Percentiles rank a stretch among this genome's conserved stretches.
Evolutionary conservation across 2,888 invertebrate genomes (phyloP).

Genomic region (Drosophila neonasuta): DNA sequence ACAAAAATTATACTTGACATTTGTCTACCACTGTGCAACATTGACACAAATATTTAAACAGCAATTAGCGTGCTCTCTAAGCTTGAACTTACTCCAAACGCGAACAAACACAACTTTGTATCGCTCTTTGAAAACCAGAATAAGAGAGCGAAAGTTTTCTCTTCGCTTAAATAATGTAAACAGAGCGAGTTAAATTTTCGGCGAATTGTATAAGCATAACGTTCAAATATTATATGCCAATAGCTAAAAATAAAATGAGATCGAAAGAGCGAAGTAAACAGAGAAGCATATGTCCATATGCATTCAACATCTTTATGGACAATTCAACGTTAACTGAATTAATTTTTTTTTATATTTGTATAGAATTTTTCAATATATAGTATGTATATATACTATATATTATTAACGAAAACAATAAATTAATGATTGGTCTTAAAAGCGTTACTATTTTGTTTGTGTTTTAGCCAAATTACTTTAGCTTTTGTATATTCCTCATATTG

Average conservation of each 20-base stretch:
- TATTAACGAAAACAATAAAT: too few relatives aligned
- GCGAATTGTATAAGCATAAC: neutral
- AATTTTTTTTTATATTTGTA: too few relatives aligned
- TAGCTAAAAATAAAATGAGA: neutral
- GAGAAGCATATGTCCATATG: too few relatives aligned
- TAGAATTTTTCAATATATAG: too few relatives aligned
- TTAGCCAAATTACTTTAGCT: too few relatives aligned
- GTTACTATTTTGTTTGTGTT: too few relatives aligned
- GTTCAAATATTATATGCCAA: neutral
- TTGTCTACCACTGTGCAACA: neutral
- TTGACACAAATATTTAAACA: neutral
- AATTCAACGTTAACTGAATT: too few relatives aligned
- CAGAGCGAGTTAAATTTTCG: neutral
- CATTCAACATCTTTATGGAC: too few relatives aligned
- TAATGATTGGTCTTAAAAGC: too few relatives aligned
- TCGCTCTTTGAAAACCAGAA: neutral
- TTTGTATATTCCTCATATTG: too few relatives aligned
- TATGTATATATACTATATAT: too few relatives aligned
- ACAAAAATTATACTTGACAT: rapidly evolving
- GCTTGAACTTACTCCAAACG: neutral
- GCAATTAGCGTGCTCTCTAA: neutral
- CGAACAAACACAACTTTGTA: too few relatives aligned
- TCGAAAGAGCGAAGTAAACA: neutral
- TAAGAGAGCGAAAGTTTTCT: neutral
- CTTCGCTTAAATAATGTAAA: neutral